Percentiles rank a stretch among this genome's conserved stretches.
phyloP scores from a whole-genome alignment of 1,140 invertebrate genomes.

The Nymphalis io region DNA sequence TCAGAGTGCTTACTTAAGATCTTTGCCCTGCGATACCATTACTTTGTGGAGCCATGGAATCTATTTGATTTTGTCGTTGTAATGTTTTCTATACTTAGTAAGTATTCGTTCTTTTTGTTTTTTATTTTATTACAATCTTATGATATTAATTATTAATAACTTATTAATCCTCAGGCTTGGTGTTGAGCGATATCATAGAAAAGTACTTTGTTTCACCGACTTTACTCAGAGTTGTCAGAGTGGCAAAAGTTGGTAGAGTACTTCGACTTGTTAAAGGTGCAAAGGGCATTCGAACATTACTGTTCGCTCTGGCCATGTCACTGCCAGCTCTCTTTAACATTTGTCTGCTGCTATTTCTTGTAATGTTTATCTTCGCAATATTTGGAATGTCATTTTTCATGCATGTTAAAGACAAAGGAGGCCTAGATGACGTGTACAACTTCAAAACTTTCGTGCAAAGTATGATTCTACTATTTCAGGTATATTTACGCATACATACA shows the following conservation, averaged over 20 bases:
- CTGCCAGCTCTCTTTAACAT: conserved; percentile 99
- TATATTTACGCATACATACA: conserved; percentile 60
- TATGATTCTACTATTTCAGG: conserved; percentile 98
- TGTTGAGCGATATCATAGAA: conserved; percentile 97
- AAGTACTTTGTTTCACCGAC: conserved; percentile 99
- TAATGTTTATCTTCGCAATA: conserved; percentile 99
- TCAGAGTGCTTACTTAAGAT: conserved; percentile 98
- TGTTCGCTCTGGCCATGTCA: conserved; percentile 99
- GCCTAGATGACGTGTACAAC: conserved; percentile 98
- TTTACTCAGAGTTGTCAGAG: conserved; percentile 96
- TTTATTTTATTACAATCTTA: no score
- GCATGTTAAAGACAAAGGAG: conserved; percentile 96
- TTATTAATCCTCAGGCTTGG: conserved; percentile 87
- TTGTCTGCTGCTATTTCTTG: conserved; percentile 97
- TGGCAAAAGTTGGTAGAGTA: conserved; percentile 98
- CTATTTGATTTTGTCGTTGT: conserved; percentile 99
- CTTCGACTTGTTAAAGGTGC: conserved; percentile 98
- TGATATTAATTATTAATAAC: conserved; percentile 13
- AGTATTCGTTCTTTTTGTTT: conserved; percentile 60
- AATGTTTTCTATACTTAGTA: conserved; percentile 98
- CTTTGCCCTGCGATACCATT: conserved; percentile 97
- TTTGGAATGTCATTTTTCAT: conserved; percentile 99
- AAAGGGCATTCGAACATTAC: conserved; percentile 97
- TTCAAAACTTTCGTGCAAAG: conserved; percentile 99
- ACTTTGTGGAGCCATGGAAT: conserved; percentile 99